A percentile compares a stretch with the other conserved stretches of the same genome.
Evolutionary conservation across 2,888 invertebrate genomes (phyloP).

Genomic region (Parnassius smintheus): DNA sequence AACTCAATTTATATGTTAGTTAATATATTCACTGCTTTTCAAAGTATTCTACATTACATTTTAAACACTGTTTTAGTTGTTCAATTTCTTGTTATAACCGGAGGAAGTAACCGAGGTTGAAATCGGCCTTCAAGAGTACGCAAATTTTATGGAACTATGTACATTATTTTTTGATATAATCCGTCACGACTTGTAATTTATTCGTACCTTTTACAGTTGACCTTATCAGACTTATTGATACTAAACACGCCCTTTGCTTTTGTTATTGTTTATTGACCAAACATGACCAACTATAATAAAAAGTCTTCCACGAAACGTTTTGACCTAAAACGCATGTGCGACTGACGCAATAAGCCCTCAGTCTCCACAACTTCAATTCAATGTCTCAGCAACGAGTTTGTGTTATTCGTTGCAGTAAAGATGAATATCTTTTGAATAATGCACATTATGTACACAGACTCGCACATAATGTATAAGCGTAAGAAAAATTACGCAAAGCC

Average conservation of each 20-base stretch:
- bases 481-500: neutral
- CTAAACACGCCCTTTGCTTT: neutral
- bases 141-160: too few species aligned
- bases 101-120: too few species aligned
- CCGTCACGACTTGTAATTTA: neutral
- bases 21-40: too few species aligned
- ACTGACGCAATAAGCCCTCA: neutral
- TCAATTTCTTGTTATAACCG: too few species aligned
- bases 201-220: neutral
- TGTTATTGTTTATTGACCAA: neutral
- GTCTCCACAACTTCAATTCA: constrained; percentile 6
- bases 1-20: too few species aligned
- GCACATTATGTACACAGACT: neutral
- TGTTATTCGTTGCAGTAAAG: neutral
- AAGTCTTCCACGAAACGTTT: neutral
- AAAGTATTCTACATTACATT: too few species aligned
- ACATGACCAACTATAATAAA: neutral
- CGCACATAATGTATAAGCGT: neutral
- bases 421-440: constrained; percentile 77
- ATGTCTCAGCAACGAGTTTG: neutral
- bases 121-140: too few species aligned
- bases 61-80: too few species aligned
- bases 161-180: too few species aligned
- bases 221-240: neutral
- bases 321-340: neutral